phyloP scores from a whole-genome alignment of 2,113 vertebrate species.

The Callospermophilus lateralis region DNA sequence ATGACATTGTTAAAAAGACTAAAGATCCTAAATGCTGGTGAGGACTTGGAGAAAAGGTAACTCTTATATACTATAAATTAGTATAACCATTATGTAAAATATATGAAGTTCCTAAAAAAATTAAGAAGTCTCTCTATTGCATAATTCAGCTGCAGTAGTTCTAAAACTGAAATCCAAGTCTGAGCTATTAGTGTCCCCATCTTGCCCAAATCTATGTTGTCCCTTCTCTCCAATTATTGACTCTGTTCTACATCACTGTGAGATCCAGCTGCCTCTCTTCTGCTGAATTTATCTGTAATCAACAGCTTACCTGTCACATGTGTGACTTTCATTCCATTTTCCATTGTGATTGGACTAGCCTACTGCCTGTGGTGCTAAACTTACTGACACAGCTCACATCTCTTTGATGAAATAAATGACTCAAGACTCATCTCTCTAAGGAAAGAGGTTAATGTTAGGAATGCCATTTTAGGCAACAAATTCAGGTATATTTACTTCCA shows the following conservation, averaged over 20 bases:
- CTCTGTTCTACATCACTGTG: neutral
- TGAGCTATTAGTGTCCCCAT: neutral
- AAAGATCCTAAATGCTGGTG: neutral
- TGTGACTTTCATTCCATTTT: neutral
- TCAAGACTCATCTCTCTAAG: neutral
- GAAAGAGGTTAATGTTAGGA: neutral
- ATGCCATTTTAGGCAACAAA: constrained; percentile 2
- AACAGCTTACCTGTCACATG: neutral
- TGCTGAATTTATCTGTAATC: neutral
- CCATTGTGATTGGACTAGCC: neutral
- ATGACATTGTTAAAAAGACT: neutral
- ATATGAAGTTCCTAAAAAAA: neutral
- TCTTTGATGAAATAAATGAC: neutral
- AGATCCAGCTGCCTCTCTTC: neutral
- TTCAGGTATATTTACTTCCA: constrained; percentile 16
- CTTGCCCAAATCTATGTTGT: neutral
- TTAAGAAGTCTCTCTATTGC: neutral
- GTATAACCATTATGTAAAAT: neutral
- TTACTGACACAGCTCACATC: neutral
- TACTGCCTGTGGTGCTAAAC: neutral
- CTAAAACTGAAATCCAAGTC: neutral
- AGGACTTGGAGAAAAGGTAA: neutral
- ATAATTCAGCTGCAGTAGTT: neutral
- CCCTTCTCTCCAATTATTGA: neutral
- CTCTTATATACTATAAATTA: neutral